Percentiles rank a stretch among this genome's conserved stretches.
These are phyloP conservation scores for Piscicola geometra DNA, from an alignment of 2,888 invertebrate species.

Conservation along the genomic window DNA sequence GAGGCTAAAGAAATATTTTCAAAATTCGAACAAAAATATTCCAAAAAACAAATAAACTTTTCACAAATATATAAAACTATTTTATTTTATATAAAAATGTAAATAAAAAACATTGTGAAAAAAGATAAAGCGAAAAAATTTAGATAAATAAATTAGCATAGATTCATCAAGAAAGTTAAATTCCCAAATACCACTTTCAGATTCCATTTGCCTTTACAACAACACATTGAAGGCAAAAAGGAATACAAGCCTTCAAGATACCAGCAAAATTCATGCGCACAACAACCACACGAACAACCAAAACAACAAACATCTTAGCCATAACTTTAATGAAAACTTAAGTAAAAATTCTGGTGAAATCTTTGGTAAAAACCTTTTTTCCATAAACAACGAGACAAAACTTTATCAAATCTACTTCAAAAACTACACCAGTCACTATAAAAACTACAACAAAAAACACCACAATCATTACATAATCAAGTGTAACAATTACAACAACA, in stretches of 20 bases:
- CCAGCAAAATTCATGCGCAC: no score
- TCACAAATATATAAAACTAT: neutral
- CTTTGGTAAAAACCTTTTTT: no score
- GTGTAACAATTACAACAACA: neutral
- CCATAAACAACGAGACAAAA: neutral
- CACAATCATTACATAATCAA: neutral
- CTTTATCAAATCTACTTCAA: neutral
- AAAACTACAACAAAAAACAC: neutral
- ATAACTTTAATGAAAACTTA: no score
- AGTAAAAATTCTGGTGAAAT: no score
- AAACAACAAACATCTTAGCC: no score
- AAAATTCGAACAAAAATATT: neutral
- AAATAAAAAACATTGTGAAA: neutral
- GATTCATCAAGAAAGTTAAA: no score
- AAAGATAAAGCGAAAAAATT: neutral
- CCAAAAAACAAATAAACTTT: neutral
- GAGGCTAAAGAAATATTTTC: neutral
- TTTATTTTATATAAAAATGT: neutral
- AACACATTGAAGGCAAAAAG: no score
- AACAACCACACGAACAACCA: no score
- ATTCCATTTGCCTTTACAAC: no score
- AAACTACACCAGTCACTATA: neutral
- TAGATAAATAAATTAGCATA: neutral
- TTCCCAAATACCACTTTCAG: no score
- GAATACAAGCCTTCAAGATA: neutral